These are phyloP conservation scores for Chalcosyrphus nemorum DNA, from an alignment of 2,888 invertebrate genomes.

Conservation along the genomic window DNA sequence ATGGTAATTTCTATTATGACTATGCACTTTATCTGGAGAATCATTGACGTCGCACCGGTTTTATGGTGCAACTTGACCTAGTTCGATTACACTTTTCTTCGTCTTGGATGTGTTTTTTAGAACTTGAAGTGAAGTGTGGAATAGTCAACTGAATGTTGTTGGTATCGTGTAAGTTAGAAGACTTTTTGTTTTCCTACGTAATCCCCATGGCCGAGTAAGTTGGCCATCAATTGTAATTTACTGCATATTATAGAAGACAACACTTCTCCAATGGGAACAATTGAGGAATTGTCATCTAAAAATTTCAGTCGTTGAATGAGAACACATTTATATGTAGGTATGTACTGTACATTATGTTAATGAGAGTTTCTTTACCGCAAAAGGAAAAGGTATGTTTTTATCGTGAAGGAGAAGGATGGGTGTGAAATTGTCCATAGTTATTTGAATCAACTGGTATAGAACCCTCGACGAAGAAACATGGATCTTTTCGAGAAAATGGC, in stretches of 20 bases:
- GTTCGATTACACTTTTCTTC: conserved; percentile 25
- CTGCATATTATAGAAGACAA: not conserved
- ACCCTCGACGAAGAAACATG: too few relatives aligned
- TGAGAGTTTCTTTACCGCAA: too few relatives aligned
- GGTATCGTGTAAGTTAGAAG: not conserved
- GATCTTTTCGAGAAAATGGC: too few relatives aligned
- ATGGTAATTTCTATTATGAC: conserved; percentile 4
- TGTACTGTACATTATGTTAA: too few relatives aligned
- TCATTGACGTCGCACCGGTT: conserved; percentile 40
- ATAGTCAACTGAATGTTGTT: not conserved
- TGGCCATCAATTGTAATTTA: not conserved
- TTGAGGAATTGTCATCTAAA: not conserved
- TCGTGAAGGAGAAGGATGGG: too few relatives aligned
- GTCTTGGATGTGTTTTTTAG: not conserved
- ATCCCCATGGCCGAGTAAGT: not conserved
- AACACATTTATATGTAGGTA: not conserved
- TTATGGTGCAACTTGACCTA: conserved; percentile 43
- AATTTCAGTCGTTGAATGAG: not conserved
- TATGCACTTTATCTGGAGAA: conserved; percentile 37
- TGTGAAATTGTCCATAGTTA: too few relatives aligned
- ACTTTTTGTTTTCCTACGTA: not conserved
- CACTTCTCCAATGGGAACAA: not conserved
- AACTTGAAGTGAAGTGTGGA: not conserved
- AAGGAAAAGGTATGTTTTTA: too few relatives aligned
- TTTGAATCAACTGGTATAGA: too few relatives aligned